Base-by-base conservation (phyloP, 2,888 invertebrate species). In the Drosophila anomelani region DNA sequence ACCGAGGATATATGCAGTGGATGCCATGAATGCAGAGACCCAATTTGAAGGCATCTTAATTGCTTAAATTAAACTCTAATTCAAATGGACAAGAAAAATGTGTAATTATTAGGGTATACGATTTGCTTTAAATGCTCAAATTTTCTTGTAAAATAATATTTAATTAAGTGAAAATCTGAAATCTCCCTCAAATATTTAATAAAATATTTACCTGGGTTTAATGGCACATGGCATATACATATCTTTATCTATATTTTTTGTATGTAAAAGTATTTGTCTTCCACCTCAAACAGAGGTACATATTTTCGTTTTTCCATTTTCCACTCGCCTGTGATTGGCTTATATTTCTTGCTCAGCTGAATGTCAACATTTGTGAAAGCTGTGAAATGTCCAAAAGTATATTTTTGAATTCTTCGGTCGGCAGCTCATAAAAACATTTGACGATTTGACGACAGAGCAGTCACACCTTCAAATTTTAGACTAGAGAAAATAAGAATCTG, bases 351-450 rank as follows among this genome's bases (percentile, higher is more conserved):
- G 26, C 67, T 41, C 41, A 10, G 56, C 47, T 41, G 49, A 68
- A 56, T 68, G 68, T 68, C 68, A 68, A 47, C 69, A 46, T 29
- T 59, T 59, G 34, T 55, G 74, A 73, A 73, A 36, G 53, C 57
- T 55, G 61, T 71, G 64, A 58, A 64, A 64, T 73, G 70, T 67
- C 63, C 57, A 72, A 74, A 74, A 75, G 58, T 74, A 74, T 74
- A 74, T 74, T 74, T 74, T 46, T 56, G 67, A 60, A 75, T 60
- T 53, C 55, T 60, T 60, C 55, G 38, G 39, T 17, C n/a, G 49
- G 60, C 74, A 67, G 60, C 44, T 75, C 75, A 67, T 74, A 75
- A 75, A 74, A 74, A 60, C 26, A 29, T 41, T 70, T 69, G 70
- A 66, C 64, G 46, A 10, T 53, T 54, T 70, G 39, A 69, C 34